Evolutionary conservation across 2,888 invertebrate genomes (phyloP), one percentile per base, ranked within the genome.

Genomic region (Chironomus riparius): DNA sequence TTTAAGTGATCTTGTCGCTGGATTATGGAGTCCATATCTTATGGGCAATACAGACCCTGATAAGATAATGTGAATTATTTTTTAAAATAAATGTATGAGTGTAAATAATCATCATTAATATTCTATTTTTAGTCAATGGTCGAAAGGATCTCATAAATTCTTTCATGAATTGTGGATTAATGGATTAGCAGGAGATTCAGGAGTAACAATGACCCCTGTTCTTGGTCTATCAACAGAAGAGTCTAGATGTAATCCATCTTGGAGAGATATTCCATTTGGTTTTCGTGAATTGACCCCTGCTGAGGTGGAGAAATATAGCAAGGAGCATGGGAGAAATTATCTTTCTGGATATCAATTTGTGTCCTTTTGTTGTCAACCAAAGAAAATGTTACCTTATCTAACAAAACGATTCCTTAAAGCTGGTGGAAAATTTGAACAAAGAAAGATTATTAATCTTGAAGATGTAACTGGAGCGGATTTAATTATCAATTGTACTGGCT

Each of bases 401-500:
- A 87, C 87, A 82, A 84, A 87, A 68, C 85, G 87, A 79, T 92
- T 93, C 80, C 78, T 82, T 73, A 80, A 82, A 1, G 84, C 85
- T 2, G 89, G 91, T 5, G 94, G 93, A 0, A 81, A 80, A 75
- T 80, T 90, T 15, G 79, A 84, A 7, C 81, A 82, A 22, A 85
- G 85, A 78, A 87, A 85, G 79, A 82, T 92, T 4, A 83, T 86
- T 12, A 81, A 85, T 71, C 81, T 91, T 0, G 81, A 88, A 4
- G 84, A 87, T 47, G 81, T 88, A 18, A 79, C 83, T 0, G 82
- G 83, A 0, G 90, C 85, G 79, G 90, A 93, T 80, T 85, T 92
- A 0, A 85, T 95, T n/a, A 86, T 95, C 65, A 94, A 95, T 82
- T 95, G 94, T 79, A 86, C 89, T 1, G 95, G 93, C 2, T 80